Base-by-base conservation (phyloP, 2,797 vertebrate genomes). In the Anas bernieri region DNA sequence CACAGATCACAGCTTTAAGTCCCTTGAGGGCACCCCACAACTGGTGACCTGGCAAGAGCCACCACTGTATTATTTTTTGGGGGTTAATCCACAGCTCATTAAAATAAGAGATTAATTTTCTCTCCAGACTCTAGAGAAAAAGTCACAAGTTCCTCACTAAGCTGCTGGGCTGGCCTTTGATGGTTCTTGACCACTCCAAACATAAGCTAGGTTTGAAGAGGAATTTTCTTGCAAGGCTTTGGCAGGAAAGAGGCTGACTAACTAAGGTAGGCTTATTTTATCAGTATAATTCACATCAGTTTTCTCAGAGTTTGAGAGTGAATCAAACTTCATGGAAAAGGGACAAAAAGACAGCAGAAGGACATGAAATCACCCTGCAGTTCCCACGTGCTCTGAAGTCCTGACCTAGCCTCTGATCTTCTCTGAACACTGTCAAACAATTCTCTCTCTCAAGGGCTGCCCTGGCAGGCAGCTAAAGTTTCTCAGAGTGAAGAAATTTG, bases 171-270 rank as follows among this genome's bases (percentile, higher is more conserved):
- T 81, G 43, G 88, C 61, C 58, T 90, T 90, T 82, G 86, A 90
- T 94, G 88, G 92, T 82, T 90, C 74, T 13, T 82, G 92, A 93
- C 93, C 93, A 75, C 77, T 94, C 92, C 0, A 7, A 83, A 25
- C 37, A 66, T 88, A 77, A 93, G 81, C 90, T 86, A 48, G 28
- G 92, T 74, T 80, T 70, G 95, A 93, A 89, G 83, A 94, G 86
- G 83, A 90, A 76, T 74, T 77, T 11, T 75, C 68, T 33, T 59
- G 68, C 80, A 73, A 83, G 90, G 86, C 67, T 92, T 54, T 74
- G 78, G 39, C 58, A 86, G 7, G 61, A 76, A 86, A 94, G 89
- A 78, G 73, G 83, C 88, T 93, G 93, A 87, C 83, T 92, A 92
- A 90, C 86, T 82, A 88, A 74, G 30, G 59, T 10, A 45, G 37